phyloP scores from a whole-genome alignment of 92 coral and sea anemone genomes.

The Virgularia gustaviana region DNA sequence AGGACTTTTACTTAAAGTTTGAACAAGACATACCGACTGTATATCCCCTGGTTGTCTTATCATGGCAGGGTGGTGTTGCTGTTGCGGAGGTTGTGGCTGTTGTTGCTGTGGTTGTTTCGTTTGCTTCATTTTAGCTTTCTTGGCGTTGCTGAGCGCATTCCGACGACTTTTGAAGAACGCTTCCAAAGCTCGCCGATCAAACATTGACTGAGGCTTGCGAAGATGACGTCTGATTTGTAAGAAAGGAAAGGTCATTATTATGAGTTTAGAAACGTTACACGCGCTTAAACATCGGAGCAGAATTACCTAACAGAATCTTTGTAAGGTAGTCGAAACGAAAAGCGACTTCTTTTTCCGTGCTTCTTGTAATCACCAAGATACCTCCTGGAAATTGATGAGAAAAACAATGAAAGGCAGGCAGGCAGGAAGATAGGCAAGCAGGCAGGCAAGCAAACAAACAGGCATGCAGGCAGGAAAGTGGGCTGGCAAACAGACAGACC shows the following conservation, averaged over 20 bases:
- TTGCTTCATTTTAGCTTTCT: conserved; percentile 81
- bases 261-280: background rate
- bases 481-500: no score
- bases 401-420: no score
- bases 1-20: background rate
- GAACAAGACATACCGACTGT: conserved; percentile 58
- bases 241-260: background rate
- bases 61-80: conserved; percentile 33
- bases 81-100: conserved; percentile 45
- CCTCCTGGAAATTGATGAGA: conserved; percentile 18
- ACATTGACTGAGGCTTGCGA: conserved; percentile 92
- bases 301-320: conserved; percentile 31
- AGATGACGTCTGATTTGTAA: conserved; percentile 63
- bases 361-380: conserved; percentile 36
- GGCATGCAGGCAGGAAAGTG: no score
- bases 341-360: conserved; percentile 23
- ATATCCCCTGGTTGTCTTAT: conserved; percentile 21
- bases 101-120: conserved; percentile 61
- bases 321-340: conserved; percentile 32
- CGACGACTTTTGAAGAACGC: conserved; percentile 85
- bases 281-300: background rate
- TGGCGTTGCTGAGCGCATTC: conserved; percentile 67
- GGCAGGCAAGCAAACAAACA: no score
- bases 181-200: conserved; percentile 88
- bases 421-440: no score